These are phyloP conservation scores for Verasper variegatus DNA, from an alignment of 2,113 vertebrate genomes.

Conservation along the genomic window DNA sequence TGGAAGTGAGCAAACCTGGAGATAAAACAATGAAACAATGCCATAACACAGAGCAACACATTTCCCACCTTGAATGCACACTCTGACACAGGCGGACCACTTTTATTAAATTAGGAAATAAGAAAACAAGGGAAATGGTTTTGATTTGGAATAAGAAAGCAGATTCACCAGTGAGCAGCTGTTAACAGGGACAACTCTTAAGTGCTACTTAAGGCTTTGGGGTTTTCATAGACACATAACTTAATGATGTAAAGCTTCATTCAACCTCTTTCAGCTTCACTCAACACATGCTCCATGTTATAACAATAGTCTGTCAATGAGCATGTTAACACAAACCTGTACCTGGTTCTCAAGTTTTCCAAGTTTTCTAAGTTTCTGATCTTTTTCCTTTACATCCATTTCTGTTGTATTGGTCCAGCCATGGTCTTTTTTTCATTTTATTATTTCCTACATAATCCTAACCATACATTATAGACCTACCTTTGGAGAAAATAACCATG, in stretches of 20 bases:
- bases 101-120: background rate
- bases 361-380: too few species aligned
- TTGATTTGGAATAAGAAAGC: background rate
- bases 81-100: background rate
- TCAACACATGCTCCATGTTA: too few species aligned
- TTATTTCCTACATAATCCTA: background rate
- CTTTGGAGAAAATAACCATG: background rate
- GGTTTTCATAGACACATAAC: too few species aligned
- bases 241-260: too few species aligned
- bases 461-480: background rate
- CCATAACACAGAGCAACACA: background rate
- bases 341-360: too few species aligned
- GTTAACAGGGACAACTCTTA: too few species aligned
- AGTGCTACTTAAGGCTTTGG: too few species aligned
- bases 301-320: too few species aligned
- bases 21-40: background rate
- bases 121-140: background rate
- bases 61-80: background rate
- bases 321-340: too few species aligned
- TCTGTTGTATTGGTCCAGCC: too few species aligned
- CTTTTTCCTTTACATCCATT: too few species aligned
- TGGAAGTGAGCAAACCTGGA: background rate
- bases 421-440: background rate
- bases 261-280: too few species aligned
- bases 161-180: background rate